Base-by-base conservation (phyloP, 2,888 invertebrate species). In the Rhamnusium bicolor region DNA sequence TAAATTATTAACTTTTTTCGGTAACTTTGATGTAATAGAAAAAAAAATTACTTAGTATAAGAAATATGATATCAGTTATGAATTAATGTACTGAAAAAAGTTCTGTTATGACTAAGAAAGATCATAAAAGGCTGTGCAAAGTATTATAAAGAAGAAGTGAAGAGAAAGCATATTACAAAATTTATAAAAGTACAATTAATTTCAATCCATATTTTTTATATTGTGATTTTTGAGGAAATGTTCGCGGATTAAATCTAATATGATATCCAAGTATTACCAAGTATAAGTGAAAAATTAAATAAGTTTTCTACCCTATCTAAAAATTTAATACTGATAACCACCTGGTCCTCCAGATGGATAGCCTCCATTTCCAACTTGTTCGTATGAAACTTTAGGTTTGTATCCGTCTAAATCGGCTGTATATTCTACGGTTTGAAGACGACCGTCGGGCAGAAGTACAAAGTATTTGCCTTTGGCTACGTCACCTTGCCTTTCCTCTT, bases 391-490 rank as follows among this genome's bases (percentile, higher is more conserved):
- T 74, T 92, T 91, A 0, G 93, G 93, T 76, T 91, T 91, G 85
- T 92, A 93, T 0, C 93, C 93, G 46, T 90, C 90, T 81, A 90
- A 90, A 65, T 93, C 92, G 1, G 93, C 93, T 0, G 90, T 91
- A 82, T 93, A 93, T 6, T 92, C 92, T 0, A 93, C 93, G 10
- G 92, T 91, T 83, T 93, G 93, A 82, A 90, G 89, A 71, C 93
- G 88, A 6, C 93, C 93, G 76, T 93, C 93, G 0, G 93, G 93
- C 47, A 93, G 89, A 81, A 91, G 90, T 76, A 93, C 93, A 79
- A 91, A 89, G 87, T 93, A 93, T 83, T 92, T 92, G 12, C 93
- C 93, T 75, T 90, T 91, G n/a, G 92, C 92, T 0, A 91, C 91
- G n/a, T 92, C 90, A 1, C 93, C 93, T 80, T 90, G 91, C 81